Conservation (phyloP, 2,888 invertebrate species). For the Standfussiana lucernea region DNA sequence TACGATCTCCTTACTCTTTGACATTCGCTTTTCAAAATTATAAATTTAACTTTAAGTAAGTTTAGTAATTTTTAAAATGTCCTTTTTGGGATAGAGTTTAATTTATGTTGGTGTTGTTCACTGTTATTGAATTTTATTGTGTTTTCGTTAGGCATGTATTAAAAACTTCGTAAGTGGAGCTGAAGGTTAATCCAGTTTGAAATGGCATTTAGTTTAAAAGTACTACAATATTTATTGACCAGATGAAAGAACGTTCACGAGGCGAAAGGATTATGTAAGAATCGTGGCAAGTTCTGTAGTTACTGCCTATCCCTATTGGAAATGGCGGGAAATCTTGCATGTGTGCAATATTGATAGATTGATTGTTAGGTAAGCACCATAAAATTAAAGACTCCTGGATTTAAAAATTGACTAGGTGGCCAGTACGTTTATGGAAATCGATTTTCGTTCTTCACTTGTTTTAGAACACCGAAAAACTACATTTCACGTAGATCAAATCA, state of each 20-base stretch:
- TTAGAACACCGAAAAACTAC: background rate
- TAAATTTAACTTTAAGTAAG: slow-evolving; percentile 84
- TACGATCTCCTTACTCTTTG: slow-evolving; percentile 85
- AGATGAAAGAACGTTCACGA: background rate
- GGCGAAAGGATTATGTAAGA: background rate
- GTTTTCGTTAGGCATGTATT: slow-evolving; percentile 3
- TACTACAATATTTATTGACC: background rate
- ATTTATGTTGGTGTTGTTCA: slow-evolving; percentile 63
- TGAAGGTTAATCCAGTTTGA: background rate
- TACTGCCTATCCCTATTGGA: background rate
- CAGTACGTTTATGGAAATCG: background rate
- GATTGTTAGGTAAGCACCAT: background rate
- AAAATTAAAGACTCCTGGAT: background rate
- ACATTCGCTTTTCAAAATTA: slow-evolving; percentile 86
- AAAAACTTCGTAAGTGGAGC: background rate
- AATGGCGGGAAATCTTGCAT: background rate
- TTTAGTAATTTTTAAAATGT: slow-evolving; percentile 79
- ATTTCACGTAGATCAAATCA: slow-evolving; percentile 11
- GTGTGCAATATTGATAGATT: background rate
- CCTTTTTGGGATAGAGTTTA: slow-evolving; percentile 56
- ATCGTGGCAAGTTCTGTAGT: background rate
- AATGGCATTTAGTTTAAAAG: background rate
- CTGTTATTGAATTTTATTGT: slow-evolving; percentile 60
- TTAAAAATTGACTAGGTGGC: background rate
- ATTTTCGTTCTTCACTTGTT: background rate